Base-by-base conservation (phyloP, 2,797 vertebrate genomes). In the Myotis daubentonii region DNA sequence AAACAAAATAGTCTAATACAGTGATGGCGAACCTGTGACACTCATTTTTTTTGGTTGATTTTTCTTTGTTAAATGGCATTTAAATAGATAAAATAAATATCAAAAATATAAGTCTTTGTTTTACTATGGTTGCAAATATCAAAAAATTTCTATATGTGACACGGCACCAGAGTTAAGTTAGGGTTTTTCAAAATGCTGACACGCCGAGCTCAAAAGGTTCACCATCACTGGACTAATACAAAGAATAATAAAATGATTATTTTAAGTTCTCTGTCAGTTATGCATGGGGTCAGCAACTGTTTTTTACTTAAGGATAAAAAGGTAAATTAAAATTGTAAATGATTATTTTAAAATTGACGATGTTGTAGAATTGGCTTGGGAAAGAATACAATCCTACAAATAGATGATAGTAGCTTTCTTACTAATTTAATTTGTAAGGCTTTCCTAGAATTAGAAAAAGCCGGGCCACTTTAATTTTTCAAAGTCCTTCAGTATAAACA, bases 241-340 rank as follows among this genome's bases (percentile, higher is more conserved):
- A 90, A 85, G 16, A 68, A 79, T 47, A 78, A 87, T 68, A 74
- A 87, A 83, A 88, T 47, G 33, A 70, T 66, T 91, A 82, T 60
- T 93, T 93, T 36, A 88, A 96, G 74, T 62, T 51, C 38, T 68
- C 13, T 91, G 16, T 9, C 17, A 87, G 22, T 81, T 92, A 81
- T 20, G 41, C 20, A 28, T 25, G 13, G 23, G 49, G 30, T 62
- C 36, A 93, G n/a, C 28, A 79, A 70, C 51, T 90, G 8, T 89
- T 66, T 82, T 62, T 44, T 91, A 89, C 28, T 72, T 44, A 91
- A 93, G 44, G 36, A 65, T 79, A 76, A 81, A 38, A 83, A 78
- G 36, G 25, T 85, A 88, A 93, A 86, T 76, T 72, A 88, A 84
- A 91, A 87, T 44, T 91, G 22, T 78, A 94, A 94, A 51, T n/a